Evolutionary conservation across 2,797 vertebrate species (phyloP).

Genomic region (Hozukius guyotensis): DNA sequence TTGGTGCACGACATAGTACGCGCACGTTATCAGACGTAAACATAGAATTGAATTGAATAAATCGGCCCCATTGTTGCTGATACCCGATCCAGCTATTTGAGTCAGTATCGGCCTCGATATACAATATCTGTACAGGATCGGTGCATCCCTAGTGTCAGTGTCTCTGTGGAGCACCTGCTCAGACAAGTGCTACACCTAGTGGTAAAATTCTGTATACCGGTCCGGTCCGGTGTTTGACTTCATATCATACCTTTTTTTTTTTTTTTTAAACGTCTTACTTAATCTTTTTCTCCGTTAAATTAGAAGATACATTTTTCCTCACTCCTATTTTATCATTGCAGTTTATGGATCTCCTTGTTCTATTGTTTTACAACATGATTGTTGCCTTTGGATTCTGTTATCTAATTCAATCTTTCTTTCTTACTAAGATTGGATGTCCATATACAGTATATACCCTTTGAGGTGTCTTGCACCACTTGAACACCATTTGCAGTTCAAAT

Average conservation of each 20-base stretch:
- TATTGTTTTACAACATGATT: background rate
- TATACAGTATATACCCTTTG: background rate
- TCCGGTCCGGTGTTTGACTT: background rate
- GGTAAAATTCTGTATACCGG: background rate
- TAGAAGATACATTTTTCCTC: no score
- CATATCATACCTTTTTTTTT: no score
- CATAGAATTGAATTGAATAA: no score
- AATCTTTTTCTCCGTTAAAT: background rate
- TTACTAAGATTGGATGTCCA: background rate
- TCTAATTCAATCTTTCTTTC: background rate
- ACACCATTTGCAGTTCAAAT: background rate
- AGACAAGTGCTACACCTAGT: background rate
- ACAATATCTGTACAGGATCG: no score
- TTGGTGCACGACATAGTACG: no score
- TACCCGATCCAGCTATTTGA: no score
- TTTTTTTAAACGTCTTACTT: no score
- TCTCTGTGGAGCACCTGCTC: background rate
- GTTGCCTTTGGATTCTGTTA: background rate
- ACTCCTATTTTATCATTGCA: background rate
- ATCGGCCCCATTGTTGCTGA: no score
- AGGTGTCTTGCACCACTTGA: background rate
- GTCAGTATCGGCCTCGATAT: no score
- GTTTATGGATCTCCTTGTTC: background rate
- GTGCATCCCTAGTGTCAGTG: no score
- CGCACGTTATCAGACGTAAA: no score